These are phyloP conservation scores for Stenopsyche tienmushanensis DNA, from an alignment of 1,140 invertebrate genomes.

Conservation along the genomic window DNA sequence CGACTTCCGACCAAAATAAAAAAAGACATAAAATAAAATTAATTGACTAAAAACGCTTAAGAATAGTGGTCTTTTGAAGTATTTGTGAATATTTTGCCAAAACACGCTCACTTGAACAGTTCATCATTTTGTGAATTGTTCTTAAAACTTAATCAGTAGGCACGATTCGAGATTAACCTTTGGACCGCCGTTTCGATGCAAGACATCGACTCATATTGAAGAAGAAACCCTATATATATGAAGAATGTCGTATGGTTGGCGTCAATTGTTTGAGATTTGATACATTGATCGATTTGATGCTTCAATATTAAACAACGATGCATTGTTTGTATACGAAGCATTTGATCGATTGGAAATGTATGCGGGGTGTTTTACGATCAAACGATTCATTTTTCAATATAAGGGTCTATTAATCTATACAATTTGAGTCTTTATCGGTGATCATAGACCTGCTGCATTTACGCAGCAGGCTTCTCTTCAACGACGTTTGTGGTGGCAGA, in stretches of 20 bases:
- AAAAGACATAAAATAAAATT: slow-evolving; percentile 16
- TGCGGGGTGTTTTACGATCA: too few species aligned
- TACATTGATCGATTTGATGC: too few species aligned
- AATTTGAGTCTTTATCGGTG: not conserved
- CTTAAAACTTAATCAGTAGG: not conserved
- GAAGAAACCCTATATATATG: too few species aligned
- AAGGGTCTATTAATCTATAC: not conserved
- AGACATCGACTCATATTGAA: too few species aligned
- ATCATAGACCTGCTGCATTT: too few species aligned
- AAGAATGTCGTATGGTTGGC: too few species aligned
- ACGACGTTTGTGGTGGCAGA: slow-evolving; percentile 57
- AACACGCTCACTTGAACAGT: slow-evolving; percentile 6
- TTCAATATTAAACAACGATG: too few species aligned
- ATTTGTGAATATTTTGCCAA: slow-evolving; percentile 24
- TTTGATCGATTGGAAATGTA: too few species aligned
- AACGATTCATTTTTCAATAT: too few species aligned
- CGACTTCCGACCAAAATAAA: slow-evolving; percentile 13
- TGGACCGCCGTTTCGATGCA: not conserved
- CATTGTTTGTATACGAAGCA: too few species aligned
- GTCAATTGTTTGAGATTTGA: too few species aligned
- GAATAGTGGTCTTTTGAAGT: not conserved
- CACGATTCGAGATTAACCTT: not conserved
- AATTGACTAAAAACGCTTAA: slow-evolving; percentile 17
- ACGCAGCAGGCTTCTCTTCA: slow-evolving; percentile 60
- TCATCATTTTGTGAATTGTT: slow-evolving; percentile 15